Evolutionary conservation across 1,140 invertebrate species (phyloP).

Genomic region (Rhysida immarginata): DNA sequence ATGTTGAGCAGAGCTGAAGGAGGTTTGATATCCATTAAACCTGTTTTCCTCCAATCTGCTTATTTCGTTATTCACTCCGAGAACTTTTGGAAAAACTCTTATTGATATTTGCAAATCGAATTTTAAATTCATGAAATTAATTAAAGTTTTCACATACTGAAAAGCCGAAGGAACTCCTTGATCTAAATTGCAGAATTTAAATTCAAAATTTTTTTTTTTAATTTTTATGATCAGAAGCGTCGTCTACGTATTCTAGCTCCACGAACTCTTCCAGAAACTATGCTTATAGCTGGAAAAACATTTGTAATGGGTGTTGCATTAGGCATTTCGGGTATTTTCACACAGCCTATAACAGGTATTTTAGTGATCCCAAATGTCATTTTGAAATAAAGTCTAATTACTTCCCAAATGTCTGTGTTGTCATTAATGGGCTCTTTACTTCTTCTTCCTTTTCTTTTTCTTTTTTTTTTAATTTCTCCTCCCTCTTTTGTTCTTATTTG

Average conservation of each 20-base stretch:
- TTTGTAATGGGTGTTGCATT: constrained; percentile 48
- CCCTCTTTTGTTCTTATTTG: neutral
- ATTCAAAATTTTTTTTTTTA: constrained; percentile 5
- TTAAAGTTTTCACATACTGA: neutral
- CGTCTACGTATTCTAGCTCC: constrained; percentile 33
- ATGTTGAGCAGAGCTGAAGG: no score
- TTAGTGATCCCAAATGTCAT: no score
- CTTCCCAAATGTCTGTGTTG: no score
- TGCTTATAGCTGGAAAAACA: constrained; percentile 37
- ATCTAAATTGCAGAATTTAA: constrained; percentile 11
- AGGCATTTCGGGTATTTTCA: constrained; percentile 48
- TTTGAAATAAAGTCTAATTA: no score
- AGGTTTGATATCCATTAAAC: no score
- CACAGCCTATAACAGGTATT: constrained; percentile 49
- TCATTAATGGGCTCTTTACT: neutral
- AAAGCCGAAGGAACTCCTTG: constrained; percentile 7
- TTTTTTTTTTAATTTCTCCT: neutral
- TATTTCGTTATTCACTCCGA: no score
- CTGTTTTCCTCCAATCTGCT: no score
- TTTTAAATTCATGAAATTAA: neutral
- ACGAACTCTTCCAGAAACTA: constrained; percentile 40
- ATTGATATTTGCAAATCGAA: no score
- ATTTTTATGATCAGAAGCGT: constrained; percentile 28
- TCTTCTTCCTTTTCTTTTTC: neutral
- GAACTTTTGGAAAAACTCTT: no score